Percentiles rank a stretch among this genome's conserved stretches.
Conservation (phyloP, 2,113 vertebrate species). For the Psittacula cyanocephala region DNA sequence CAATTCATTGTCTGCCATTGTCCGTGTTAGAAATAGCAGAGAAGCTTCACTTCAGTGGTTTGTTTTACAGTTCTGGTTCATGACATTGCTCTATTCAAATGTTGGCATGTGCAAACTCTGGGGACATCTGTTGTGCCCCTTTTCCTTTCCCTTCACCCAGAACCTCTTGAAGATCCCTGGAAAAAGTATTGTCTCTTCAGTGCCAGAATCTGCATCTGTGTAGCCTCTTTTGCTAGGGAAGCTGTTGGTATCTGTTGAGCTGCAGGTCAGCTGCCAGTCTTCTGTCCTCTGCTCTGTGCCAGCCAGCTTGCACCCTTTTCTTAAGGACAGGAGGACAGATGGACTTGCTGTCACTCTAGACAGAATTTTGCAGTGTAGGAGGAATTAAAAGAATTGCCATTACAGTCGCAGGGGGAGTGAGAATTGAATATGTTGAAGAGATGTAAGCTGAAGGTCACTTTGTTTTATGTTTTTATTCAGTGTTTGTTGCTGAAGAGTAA, state of each 20-base stretch:
- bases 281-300: constrained; percentile 15
- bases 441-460: not conserved
- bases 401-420: not conserved
- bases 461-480: not conserved
- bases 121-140: not conserved
- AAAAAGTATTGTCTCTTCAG: not conserved
- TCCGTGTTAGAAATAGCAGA: not conserved
- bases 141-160: not conserved
- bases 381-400: constrained; percentile 9
- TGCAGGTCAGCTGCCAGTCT: not conserved
- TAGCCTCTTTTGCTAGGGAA: not conserved
- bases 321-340: constrained; percentile 26
- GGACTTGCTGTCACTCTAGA: constrained; percentile 31
- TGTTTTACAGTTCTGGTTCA: constrained; percentile 5
- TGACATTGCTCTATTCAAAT: not conserved
- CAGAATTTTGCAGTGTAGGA: constrained; percentile 1
- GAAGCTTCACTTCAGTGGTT: not conserved
- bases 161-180: not conserved
- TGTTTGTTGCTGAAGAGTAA: not conserved
- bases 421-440: not conserved
- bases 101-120: not conserved
- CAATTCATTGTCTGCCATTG: not conserved
- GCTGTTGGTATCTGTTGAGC: not conserved
- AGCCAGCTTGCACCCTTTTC: not conserved
- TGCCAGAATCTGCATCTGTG: not conserved